Conservation (phyloP, 2,888 invertebrate genomes). For the Caenorhabditis angaria region DNA sequence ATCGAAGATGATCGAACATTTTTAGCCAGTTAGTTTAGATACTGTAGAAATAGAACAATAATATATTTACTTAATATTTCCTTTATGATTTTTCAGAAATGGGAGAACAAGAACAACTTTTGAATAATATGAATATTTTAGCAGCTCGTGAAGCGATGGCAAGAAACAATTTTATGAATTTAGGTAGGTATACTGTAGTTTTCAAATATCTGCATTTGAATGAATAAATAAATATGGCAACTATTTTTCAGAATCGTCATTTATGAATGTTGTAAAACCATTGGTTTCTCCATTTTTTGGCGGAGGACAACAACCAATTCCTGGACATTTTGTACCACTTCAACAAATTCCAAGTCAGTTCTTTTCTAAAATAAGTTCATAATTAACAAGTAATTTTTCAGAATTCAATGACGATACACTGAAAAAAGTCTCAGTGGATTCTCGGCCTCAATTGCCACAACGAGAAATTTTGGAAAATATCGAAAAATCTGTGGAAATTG, state of each 20-base stretch:
- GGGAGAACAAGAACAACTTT: conserved; percentile 37
- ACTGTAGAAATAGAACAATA: background rate
- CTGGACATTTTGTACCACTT: conserved; percentile 34
- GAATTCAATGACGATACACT: background rate
- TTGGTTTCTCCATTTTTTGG: conserved; percentile 21
- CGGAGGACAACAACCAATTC: conserved; percentile 20
- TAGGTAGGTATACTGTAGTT: too few species aligned
- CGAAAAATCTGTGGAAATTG: background rate
- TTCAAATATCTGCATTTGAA: too few species aligned
- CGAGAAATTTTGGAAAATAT: background rate
- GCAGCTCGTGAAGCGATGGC: conserved; percentile 21
- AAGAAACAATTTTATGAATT: conserved; percentile 18
- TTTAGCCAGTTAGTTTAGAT: conserved; percentile 28
- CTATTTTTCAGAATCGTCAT: conserved; percentile 18
- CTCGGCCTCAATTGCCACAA: conserved; percentile 27
- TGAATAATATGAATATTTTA: conserved; percentile 22
- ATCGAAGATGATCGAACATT: conserved; percentile 42
- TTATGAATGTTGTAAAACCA: conserved; percentile 23
- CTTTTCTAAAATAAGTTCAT: too few species aligned
- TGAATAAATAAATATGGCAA: background rate
- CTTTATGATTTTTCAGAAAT: conserved; percentile 21
- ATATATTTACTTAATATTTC: too few species aligned
- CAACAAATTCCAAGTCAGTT: conserved; percentile 10
- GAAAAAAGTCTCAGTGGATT: conserved; percentile 5
- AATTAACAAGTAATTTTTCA: background rate